phyloP scores from a whole-genome alignment of 2,113 vertebrate genomes.

The Brachionichthys hirsutus region DNA sequence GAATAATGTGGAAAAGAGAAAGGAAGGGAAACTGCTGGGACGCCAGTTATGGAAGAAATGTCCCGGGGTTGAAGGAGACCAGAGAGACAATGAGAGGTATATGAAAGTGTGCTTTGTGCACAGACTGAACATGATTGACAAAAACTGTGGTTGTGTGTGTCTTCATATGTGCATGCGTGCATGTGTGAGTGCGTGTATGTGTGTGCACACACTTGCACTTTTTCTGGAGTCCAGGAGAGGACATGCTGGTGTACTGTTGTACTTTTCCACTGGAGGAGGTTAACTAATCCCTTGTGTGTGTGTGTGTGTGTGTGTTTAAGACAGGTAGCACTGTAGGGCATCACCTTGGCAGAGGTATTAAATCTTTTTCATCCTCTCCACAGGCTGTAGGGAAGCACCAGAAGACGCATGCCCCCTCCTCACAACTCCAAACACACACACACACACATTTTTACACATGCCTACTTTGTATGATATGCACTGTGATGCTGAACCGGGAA shows the following conservation, averaged over 20 bases:
- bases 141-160: background rate
- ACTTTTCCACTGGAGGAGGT: conserved; percentile 45
- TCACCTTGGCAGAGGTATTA: conserved; percentile 72
- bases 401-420: conserved; percentile 41
- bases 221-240: conserved; percentile 23
- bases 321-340: conserved; percentile 62
- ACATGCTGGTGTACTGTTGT: conserved; percentile 38
- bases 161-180: background rate
- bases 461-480: conserved; percentile 17
- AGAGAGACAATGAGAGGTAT: conserved; percentile 6
- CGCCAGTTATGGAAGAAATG: conserved; percentile 25
- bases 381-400: conserved; percentile 47
- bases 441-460: conserved; percentile 1
- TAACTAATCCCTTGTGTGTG: conserved; percentile 43
- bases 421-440: conserved; percentile 9
- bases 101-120: conserved; percentile 8
- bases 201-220: conserved; percentile 1
- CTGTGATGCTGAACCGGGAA: conserved; percentile 37
- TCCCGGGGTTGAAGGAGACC: conserved; percentile 21
- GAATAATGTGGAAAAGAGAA: conserved; percentile 7
- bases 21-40: conserved; percentile 21
- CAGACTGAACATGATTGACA: conserved; percentile 33
- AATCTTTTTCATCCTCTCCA: conserved; percentile 69
- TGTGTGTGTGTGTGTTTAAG: conserved; percentile 20
- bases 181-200: background rate